Conservation (phyloP, 64 coral and sea anemone genomes). For the Catalaphyllia jardinei region DNA sequence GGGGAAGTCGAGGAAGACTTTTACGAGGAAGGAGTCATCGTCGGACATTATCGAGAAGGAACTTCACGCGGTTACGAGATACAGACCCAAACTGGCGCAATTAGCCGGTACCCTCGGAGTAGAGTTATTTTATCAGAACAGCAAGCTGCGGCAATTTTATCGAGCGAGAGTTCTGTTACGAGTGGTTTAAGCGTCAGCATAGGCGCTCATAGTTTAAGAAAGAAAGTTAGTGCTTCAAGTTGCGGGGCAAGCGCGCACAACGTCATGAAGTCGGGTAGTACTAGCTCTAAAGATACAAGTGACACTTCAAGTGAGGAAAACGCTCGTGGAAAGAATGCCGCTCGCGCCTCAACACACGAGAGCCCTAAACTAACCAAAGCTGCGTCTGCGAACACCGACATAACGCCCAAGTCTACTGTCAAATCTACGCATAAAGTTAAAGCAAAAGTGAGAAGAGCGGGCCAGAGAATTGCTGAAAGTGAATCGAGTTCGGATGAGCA, state of each 20-base stretch:
- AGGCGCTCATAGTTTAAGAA: constrained; percentile 20
- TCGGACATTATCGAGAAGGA: constrained; percentile 70
- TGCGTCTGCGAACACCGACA: not conserved
- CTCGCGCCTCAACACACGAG: constrained; percentile 3
- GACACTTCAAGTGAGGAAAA: constrained; percentile 19
- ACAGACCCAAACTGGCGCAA: constrained; percentile 51
- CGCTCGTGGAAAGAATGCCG: not conserved
- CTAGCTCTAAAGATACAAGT: constrained; percentile 65
- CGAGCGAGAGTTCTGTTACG: constrained; percentile 41
- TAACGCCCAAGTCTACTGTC: constrained; percentile 73
- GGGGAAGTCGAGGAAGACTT: constrained; percentile 53
- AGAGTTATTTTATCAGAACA: constrained; percentile 68
- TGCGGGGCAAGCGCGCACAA: not conserved
- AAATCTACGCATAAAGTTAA: constrained; percentile 29
- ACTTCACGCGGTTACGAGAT: constrained; percentile 68
- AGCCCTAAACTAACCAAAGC: not conserved
- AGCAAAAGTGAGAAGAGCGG: constrained; percentile 7
- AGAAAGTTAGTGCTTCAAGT: not conserved
- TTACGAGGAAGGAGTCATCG: constrained; percentile 70
- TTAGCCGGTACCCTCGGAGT: constrained; percentile 62
- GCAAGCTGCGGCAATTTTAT: constrained; percentile 51
- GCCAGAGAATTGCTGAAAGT: constrained; percentile 28
- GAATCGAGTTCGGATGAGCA: constrained; percentile 69
- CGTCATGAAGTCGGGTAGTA: constrained; percentile 10
- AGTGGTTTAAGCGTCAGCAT: constrained; percentile 58